Evolutionary conservation across 2,113 vertebrate genomes (phyloP), one percentile per base, ranked within the genome.

Genomic region (Phocoena sinus): DNA sequence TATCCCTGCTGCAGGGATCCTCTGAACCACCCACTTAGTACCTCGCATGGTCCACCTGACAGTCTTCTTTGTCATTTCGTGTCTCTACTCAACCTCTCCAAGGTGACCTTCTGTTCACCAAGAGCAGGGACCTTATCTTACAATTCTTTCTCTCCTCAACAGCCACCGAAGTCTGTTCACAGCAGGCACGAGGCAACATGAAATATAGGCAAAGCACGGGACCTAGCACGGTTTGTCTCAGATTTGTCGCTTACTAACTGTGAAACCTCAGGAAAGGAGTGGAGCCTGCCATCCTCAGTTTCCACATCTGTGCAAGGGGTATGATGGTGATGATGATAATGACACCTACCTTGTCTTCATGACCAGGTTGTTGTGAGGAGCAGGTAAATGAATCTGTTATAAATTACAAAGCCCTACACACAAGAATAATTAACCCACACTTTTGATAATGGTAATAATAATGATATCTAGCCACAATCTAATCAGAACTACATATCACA

Each of bases 221-320:
- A n/a, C 6, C n/a, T 53, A 4, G 1, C 2, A 20, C 7, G 10
- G 56, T 23, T 56, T 36, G 0, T 7, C 31, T 80, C 31, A 26
- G 26, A 26, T 58, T 38, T 73, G 23, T 41, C 21, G 6, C 28
- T 38, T 20, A 18, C 67, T 67, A 23, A 60, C 50, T 74, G 13
- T 58, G 73, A 68, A n/a, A 36, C 1, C 17, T 33, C 25, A 6
- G 47, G 65, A 18, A 36, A 33, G n/a, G 10, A 25, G 25, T 25
- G 38, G 47, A 20, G 74, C 28, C 50, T 62, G 60, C 38, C 33
- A 4, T 4, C 36, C 84, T 77, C 44, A 13, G 18, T 33, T 58
- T 86, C 50, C 18, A 73, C 13, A 12, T 74, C 50, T 70, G 15
- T 11, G 63, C n/a, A 56, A 0, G 10, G 7, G 71, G 38, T n/a